Evolutionary conservation across 2,113 vertebrate genomes (phyloP), one percentile per base, ranked within the genome.

Genomic region (Podiceps cristatus): DNA sequence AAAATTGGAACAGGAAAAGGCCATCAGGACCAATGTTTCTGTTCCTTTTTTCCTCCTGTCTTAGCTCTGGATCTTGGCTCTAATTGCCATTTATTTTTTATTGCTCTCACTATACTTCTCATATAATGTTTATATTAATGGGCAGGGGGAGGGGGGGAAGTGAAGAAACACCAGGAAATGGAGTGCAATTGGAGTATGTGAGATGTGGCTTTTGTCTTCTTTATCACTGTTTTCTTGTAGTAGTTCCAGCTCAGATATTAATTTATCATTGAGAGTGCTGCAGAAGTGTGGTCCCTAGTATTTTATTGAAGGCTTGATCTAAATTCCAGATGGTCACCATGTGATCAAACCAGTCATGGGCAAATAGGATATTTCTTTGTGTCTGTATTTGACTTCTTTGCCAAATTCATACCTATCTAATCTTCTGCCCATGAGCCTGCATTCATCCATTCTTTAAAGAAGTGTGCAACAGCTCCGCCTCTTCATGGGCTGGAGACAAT

Each of bases 61-160:
- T 97, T 95, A 95, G 96, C 90, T 94, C 95, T 96, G 95, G 67
- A 73, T 86, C 78, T 93, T 88, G 83, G 82, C 90, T 94, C 71
- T 94, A 97, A 93, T 96, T 97, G 93, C 76, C 92, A 45, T 93
- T 86, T 96, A 97, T 96, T 74, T 93, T 97, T 97, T 94, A 97
- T 96, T 93, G 88, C 95, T 94, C 92, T 94, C 85, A 94, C 95
- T 96, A 94, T 97, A 95, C 87, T 96, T 96, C 94, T 93, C 92
- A 96, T 96, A 94, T 97, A 96, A 97, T 97, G 96, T 98, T 98
- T 97, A 96, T 97, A 97, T 97, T 97, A 94, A 93, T 86, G 86
- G 93, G 87, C 49, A 4, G 86, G 77, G 71, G 74, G 78, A 71
- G 78, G 68, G 56, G 56, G 88, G 92, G 76, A 90, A 94, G 52